Base-by-base conservation (phyloP, 2,113 vertebrate species). In the Grammomys surdaster region DNA sequence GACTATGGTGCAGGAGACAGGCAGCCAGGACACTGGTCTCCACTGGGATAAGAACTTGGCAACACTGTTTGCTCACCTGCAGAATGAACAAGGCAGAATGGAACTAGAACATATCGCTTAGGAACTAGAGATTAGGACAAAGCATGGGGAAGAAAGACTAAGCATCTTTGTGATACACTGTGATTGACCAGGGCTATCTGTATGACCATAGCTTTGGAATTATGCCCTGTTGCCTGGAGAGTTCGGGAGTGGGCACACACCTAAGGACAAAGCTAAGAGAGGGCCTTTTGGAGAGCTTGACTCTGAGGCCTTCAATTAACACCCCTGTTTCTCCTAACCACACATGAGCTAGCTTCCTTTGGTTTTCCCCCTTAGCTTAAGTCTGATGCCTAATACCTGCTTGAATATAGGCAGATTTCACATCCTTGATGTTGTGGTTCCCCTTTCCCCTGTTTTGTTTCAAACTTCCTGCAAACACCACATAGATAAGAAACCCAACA, bases 121-220 rank as follows among this genome's bases (percentile, higher is more conserved):
- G 85, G 75, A 93, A 90, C 7, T n/a, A 63, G 54, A 95, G 88
- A 96, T 81, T 31, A 95, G 60, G 12, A 88, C 40, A 89, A 58
- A 91, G 31, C 54, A 24, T 1, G 2, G 51, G 36, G 12, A 63
- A 77, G 48, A 88, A 36, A 90, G 69, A 8, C 72, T 56, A 51
- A 95, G 19, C 36, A 20, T 54, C 11, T 60, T 60, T 31, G 81
- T 65, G 60, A 85, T 14, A 19, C 58, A 46, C 13, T 63, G 81
- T 48, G 28, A 69, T 36, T 48, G 36, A 12, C 63, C 17, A 12
- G 63, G 60, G 26, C 40, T 86, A 36, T 36, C 28, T 36, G 28
- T 13, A 48, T 48, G 84, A 12, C 40, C 28, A 0, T 22, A 28
- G 28, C 60, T 86, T 86, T 69, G 43, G 43, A 48, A 60, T 48